phyloP scores from a whole-genome alignment of 1,140 invertebrate genomes.

The Microplitis demolitor region DNA sequence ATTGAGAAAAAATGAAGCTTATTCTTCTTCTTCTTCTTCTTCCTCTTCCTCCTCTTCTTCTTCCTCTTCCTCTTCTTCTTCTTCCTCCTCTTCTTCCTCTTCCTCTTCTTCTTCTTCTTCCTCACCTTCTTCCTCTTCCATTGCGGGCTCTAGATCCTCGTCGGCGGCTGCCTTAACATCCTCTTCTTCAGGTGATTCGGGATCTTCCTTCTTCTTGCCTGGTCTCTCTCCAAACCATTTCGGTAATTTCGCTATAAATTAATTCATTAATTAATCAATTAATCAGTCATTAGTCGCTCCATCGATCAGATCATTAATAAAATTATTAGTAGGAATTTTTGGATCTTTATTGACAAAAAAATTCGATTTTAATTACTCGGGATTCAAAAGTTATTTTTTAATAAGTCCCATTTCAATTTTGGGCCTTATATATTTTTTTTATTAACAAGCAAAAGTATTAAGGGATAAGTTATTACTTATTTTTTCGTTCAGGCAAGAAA shows the following conservation, averaged over 20 bases:
- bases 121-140: slow-evolving; percentile 69
- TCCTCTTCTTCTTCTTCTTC: slow-evolving; percentile 75
- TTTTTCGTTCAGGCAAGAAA: too few relatives aligned
- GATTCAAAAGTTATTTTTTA: too few relatives aligned
- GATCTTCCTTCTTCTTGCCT: slow-evolving; percentile 86
- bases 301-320: neutral
- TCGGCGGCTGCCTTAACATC: slow-evolving; percentile 76
- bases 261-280: neutral
- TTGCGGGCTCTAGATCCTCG: slow-evolving; percentile 54
- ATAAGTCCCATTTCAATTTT: too few relatives aligned
- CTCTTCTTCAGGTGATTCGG: slow-evolving; percentile 86
- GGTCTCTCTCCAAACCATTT: slow-evolving; percentile 94
- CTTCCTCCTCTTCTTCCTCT: slow-evolving; percentile 75
- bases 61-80: slow-evolving; percentile 64
- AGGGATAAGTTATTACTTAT: too few relatives aligned
- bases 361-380: too few relatives aligned
- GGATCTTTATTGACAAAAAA: too few relatives aligned
- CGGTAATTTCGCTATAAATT: slow-evolving; percentile 76
- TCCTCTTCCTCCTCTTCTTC: slow-evolving; percentile 72
- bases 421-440: too few relatives aligned
- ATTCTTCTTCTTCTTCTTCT: slow-evolving; percentile 68
- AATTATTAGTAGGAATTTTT: too few relatives aligned
- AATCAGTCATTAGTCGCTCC: neutral
- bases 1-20: slow-evolving; percentile 29
- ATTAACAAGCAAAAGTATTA: too few relatives aligned